Evolutionary conservation across 2,888 invertebrate species (phyloP).

Genomic region (Phrixothrix hirtus): DNA sequence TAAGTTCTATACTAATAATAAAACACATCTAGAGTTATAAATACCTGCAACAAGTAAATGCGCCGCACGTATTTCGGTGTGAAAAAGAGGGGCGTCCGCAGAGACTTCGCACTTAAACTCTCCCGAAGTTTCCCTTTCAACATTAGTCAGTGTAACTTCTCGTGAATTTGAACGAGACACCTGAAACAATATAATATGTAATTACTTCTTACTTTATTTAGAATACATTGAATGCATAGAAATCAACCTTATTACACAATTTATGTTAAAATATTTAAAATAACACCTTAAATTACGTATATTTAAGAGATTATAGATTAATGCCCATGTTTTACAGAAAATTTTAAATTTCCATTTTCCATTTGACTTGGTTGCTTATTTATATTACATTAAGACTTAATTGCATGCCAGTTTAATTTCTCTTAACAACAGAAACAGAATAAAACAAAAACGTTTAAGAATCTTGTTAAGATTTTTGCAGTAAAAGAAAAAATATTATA

Average conservation of each 20-base stretch:
- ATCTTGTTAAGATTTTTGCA: too few relatives aligned
- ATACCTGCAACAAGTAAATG: slow-evolving; percentile 60
- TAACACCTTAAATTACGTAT: too few relatives aligned
- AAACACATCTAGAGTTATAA: slow-evolving; percentile 9
- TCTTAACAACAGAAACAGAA: too few relatives aligned
- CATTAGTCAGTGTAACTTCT: slow-evolving; percentile 60
- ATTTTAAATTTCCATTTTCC: too few relatives aligned
- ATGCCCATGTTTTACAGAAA: too few relatives aligned
- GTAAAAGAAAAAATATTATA: too few relatives aligned
- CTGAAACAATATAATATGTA: slow-evolving; percentile 49
- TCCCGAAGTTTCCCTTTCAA: slow-evolving; percentile 60
- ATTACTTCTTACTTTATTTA: slow-evolving; percentile 19
- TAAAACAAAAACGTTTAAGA: too few relatives aligned
- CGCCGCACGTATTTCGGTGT: slow-evolving; percentile 60
- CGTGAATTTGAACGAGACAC: slow-evolving; percentile 59
- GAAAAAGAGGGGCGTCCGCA: slow-evolving; percentile 63
- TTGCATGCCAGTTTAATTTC: too few relatives aligned
- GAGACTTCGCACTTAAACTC: slow-evolving; percentile 63
- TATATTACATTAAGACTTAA: too few relatives aligned
- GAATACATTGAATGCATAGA: slow-evolving; percentile 1
- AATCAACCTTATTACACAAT: not conserved
- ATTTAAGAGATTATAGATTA: too few relatives aligned
- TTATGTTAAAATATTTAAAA: not conserved
- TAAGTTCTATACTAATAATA: too few relatives aligned
- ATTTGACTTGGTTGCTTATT: too few relatives aligned